phyloP scores from a whole-genome alignment of 37 sponge, comb jelly and placozoan species.

The Hexactinellida sp. region DNA sequence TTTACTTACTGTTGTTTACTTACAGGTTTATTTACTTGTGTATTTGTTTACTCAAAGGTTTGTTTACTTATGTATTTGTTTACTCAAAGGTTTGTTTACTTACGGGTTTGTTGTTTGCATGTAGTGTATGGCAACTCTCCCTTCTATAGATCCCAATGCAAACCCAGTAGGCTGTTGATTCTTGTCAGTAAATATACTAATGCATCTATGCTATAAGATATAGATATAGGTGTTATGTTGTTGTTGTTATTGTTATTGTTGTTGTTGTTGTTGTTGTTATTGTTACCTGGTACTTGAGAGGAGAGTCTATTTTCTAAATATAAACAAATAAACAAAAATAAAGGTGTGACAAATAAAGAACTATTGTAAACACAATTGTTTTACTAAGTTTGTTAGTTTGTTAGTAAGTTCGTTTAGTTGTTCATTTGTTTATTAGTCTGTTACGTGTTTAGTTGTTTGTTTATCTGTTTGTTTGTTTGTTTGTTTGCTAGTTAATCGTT shows the following conservation, averaged over 20 bases:
- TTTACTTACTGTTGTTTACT: too few species aligned
- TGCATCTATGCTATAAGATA: conserved; percentile 47
- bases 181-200: conserved; percentile 82
- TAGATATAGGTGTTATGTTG: background rate
- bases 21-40: too few species aligned
- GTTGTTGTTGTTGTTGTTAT: too few species aligned
- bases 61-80: background rate
- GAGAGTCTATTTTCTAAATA: conserved; percentile 64
- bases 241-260: too few species aligned
- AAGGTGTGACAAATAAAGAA: background rate
- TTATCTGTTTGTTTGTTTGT: too few species aligned
- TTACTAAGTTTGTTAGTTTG: too few species aligned
- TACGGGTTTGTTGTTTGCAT: conserved; percentile 69
- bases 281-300: conserved; percentile 71
- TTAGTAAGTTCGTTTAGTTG: too few species aligned
- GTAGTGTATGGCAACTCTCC: conserved; percentile 83
- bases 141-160: conserved; percentile 91
- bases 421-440: too few species aligned
- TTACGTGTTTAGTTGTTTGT: too few species aligned
- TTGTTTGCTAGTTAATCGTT: too few species aligned
- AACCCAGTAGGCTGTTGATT: conserved; percentile 76
- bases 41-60: too few species aligned
- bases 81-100: conserved; percentile 7
- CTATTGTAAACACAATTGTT: too few species aligned
- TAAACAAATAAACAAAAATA: background rate